Conservation (phyloP, 2,113 vertebrate species). For the Catagonus wagneri region DNA sequence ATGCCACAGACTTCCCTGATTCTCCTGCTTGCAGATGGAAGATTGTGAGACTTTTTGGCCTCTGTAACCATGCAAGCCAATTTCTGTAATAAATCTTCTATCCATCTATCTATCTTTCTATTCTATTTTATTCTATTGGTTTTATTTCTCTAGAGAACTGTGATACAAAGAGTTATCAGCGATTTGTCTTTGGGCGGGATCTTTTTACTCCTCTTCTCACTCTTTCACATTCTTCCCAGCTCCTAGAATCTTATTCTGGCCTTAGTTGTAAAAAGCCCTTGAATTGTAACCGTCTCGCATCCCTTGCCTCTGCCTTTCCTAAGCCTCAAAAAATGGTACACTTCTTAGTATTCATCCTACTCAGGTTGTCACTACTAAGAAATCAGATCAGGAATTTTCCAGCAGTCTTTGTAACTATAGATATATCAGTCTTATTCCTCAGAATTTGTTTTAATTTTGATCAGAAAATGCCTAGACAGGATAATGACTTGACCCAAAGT, state of each 20-base stretch:
- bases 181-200: not conserved
- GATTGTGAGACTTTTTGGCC: not conserved
- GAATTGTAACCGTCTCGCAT: not conserved
- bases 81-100: not conserved
- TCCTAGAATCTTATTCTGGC: not conserved
- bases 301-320: not conserved
- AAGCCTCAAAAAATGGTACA: not conserved
- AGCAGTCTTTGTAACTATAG: not conserved
- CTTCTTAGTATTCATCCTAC: not conserved
- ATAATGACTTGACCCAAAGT: not conserved
- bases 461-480: not conserved
- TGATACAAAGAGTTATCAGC: not conserved
- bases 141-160: not conserved
- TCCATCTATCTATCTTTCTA: not conserved
- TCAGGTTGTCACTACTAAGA: not conserved
- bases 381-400: not conserved
- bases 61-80: not conserved
- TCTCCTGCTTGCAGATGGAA: not conserved
- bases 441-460: conserved; percentile 13
- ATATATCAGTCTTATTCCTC: not conserved
- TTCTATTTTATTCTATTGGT: not conserved
- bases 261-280: not conserved
- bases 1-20: not conserved
- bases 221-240: not conserved
- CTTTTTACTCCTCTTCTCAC: not conserved